Evolutionary conservation across 2,113 vertebrate genomes (phyloP).

Genomic region (Mesocricetus auratus): DNA sequence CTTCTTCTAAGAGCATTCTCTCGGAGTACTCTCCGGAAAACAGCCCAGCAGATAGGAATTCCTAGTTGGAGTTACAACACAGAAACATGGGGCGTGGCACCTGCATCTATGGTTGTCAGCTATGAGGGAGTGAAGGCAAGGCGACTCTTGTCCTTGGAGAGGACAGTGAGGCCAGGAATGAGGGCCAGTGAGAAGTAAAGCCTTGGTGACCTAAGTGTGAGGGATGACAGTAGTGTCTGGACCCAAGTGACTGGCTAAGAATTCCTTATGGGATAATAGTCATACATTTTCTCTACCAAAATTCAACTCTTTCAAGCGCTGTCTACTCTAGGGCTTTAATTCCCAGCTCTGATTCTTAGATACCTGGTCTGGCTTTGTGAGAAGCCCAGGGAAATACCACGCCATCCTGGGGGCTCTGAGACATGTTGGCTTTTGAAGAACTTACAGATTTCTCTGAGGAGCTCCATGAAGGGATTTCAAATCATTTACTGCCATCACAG

Average conservation of each 20-base stretch:
- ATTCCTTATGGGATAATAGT: not conserved
- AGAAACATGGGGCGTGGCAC: rapidly evolving
- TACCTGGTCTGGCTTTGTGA: not conserved
- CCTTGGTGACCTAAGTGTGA: not conserved
- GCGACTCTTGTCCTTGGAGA: constrained; percentile 29
- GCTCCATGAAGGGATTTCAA: not conserved
- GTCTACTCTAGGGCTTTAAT: not conserved
- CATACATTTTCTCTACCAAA: not conserved
- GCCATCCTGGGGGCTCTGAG: not conserved
- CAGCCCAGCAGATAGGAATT: not conserved
- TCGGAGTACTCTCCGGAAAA: not conserved
- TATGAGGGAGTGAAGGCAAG: not conserved
- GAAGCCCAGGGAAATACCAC: not conserved
- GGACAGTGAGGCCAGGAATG: not conserved
- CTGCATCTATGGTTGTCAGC: not conserved
- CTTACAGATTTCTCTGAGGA: not conserved
- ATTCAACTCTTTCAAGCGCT: not conserved
- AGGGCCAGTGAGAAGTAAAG: not conserved
- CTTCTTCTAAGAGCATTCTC: not conserved
- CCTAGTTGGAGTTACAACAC: not conserved
- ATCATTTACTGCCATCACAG: not conserved
- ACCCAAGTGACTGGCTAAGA: not conserved
- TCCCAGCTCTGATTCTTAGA: not conserved
- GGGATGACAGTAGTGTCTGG: not conserved
- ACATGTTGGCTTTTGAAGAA: not conserved